A percentile compares a stretch with the other conserved stretches of the same genome.
Conservation (phyloP, 1,140 invertebrate species). For the Pomacea maculata region DNA sequence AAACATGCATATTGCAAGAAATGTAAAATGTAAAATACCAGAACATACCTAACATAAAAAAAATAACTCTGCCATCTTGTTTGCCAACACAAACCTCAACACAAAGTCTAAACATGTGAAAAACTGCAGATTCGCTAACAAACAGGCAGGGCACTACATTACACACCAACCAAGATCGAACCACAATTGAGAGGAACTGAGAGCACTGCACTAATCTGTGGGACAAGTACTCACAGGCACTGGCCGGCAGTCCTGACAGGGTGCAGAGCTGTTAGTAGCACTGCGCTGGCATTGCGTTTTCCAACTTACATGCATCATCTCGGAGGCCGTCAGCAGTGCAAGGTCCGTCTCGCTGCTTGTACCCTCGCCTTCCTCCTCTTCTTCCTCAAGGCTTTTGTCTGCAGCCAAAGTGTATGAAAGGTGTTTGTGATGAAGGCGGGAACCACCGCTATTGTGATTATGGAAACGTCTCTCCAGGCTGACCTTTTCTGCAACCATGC, state of each 20-base stretch:
- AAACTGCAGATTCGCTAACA: neutral
- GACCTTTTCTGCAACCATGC: no score
- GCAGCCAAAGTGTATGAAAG: no score
- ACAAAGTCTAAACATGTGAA: no score
- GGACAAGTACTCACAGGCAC: conserved; percentile 47
- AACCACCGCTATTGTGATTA: no score
- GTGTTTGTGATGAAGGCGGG: no score
- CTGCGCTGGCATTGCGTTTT: conserved; percentile 35
- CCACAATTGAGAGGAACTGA: neutral
- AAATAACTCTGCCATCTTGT: no score
- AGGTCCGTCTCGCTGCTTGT: conserved; percentile 8
- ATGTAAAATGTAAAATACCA: no score
- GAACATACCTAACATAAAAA: no score
- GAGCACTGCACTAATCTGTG: neutral
- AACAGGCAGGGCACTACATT: neutral
- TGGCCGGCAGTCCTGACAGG: conserved; percentile 46
- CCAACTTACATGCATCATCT: conserved; percentile 58
- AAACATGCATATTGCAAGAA: no score
- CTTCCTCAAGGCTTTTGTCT: no score
- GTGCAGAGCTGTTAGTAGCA: conserved; percentile 36
- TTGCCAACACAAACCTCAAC: no score
- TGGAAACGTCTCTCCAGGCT: no score
- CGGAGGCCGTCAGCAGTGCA: conserved; percentile 44
- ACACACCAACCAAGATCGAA: neutral
- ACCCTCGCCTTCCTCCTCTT: neutral